These are phyloP conservation scores for Saguinus imperator DNA, from an alignment of 2,113 vertebrate species.

Conservation along the genomic window DNA sequence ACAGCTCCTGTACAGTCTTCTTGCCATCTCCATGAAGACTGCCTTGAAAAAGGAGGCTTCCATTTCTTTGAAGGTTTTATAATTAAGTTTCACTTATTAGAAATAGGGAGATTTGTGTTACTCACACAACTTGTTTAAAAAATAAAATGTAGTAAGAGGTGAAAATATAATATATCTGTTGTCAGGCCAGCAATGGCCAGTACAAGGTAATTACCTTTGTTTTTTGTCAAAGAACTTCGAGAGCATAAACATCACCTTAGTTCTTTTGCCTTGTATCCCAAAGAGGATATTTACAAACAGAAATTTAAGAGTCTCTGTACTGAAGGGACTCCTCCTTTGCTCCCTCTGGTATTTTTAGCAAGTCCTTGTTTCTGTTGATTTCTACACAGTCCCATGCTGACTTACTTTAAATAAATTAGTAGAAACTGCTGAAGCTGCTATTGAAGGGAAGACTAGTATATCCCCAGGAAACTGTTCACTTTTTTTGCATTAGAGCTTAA, in stretches of 20 bases:
- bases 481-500: background rate
- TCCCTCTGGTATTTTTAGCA: background rate
- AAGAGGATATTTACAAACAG: background rate
- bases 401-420: constrained; percentile 14
- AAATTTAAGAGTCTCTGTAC: background rate
- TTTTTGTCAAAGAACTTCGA: background rate
- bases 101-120: background rate
- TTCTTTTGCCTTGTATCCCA: background rate
- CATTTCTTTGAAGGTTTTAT: background rate
- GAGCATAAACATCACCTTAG: background rate
- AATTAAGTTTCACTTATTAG: background rate
- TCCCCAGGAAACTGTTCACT: background rate
- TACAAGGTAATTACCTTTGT: background rate
- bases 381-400: background rate
- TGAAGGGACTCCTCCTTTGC: background rate
- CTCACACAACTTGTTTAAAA: background rate
- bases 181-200: background rate
- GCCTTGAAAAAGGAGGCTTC: background rate
- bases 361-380: background rate
- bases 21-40: background rate
- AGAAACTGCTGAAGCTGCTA: background rate
- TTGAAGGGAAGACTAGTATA: background rate
- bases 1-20: rapidly evolving
- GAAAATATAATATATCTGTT: background rate
- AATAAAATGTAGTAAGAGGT: background rate